Evolutionary conservation across 2,113 vertebrate species (phyloP), one percentile per base, ranked within the genome.

Genomic region (Sprattus sprattus): DNA sequence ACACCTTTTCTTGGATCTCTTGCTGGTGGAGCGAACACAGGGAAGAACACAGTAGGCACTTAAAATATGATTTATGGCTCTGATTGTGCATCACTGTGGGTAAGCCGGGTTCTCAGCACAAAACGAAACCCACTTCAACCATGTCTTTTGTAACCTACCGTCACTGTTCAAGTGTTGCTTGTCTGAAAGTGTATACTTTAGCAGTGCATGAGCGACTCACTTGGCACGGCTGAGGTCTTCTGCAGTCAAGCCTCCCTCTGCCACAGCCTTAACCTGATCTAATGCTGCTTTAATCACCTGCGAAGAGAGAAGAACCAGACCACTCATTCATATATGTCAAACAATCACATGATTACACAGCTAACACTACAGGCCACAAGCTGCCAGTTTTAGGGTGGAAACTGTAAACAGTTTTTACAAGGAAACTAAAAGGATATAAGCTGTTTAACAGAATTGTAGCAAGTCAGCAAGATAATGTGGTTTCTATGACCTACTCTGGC

Each of bases 231-330:
- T 92, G 85, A 99, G 88, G 81, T 98, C 97, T 0, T 91, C 93
- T n/a, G 93, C 94, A 0, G 96, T 94, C 87, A 99, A 85, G 28
- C 90, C 93, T 0, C 97, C 98, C 81, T 98, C 94, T 85, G 97
- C 96, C 67, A 99, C 54, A 39, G 94, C 92, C 86, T 97, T 97
- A 46, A 99, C 93, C 92, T 99, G 95, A 83, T 92, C 93, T 49
- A 98, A 71, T 81, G 97, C 97, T 13, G 97, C 95, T 89, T 93
- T 97, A 88, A 99, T 95, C 44, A 99, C 97, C 98, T 99, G 88
- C 25, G 87, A 47, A 75, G 45, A 81, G 20, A 57, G 32, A 67
- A 81, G 32, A 25, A 46, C 45, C 71, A 78, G 25, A 39, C 10
- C 71, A 32, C 67, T 75, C 67, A 28, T 32, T 13, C 11, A 32